A percentile compares a stretch with the other conserved stretches of the same genome.
Evolutionary conservation across 2,113 vertebrate species (phyloP).

Genomic region (Eudorcas thomsonii): DNA sequence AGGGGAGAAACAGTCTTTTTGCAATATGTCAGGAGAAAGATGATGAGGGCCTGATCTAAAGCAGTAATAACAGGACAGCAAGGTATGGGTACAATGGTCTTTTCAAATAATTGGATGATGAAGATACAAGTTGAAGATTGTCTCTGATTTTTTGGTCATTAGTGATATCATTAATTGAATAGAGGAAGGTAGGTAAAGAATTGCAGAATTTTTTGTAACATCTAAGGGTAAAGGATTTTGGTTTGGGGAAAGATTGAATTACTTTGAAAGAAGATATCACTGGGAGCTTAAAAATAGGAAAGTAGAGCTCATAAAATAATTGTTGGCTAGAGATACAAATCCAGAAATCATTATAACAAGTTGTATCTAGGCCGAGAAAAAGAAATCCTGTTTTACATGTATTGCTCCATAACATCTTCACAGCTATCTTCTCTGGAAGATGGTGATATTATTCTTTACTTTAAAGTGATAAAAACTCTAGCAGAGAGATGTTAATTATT

Average conservation of each 20-base stretch:
- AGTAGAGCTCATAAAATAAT: background rate
- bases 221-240: background rate
- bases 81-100: background rate
- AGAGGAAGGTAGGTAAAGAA: background rate
- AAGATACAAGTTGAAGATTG: background rate
- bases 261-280: background rate
- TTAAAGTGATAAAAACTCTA: background rate
- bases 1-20: background rate
- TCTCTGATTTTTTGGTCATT: background rate
- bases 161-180: background rate
- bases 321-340: background rate
- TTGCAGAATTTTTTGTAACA: background rate
- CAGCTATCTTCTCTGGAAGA: background rate
- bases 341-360: background rate
- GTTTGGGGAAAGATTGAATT: background rate
- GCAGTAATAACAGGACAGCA: background rate
- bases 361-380: background rate
- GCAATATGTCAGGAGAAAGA: background rate
- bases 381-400: background rate
- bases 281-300: background rate
- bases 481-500: background rate
- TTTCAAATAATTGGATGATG: background rate
- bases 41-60: background rate
- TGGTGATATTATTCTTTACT: background rate
- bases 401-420: background rate